Conservation (phyloP, 2,113 vertebrate species). For the Silurus asotus region DNA sequence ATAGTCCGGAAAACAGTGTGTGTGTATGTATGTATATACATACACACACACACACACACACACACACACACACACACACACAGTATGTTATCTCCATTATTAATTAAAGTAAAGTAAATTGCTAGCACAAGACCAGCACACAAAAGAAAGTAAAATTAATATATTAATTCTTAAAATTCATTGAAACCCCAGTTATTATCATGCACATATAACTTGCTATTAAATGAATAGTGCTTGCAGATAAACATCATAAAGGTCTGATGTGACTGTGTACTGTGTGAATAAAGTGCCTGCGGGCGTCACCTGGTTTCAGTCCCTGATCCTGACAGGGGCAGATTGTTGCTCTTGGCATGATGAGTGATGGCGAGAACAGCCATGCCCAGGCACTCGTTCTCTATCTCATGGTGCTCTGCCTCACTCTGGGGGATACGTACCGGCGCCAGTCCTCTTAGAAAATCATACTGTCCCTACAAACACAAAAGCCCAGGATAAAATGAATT, state of each 20-base stretch:
- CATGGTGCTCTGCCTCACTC: slow-evolving; percentile 83
- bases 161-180: background rate
- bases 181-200: background rate
- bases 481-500: background rate
- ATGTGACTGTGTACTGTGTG: background rate
- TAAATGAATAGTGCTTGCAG: background rate
- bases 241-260: background rate
- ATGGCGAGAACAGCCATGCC: slow-evolving; percentile 98
- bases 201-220: background rate
- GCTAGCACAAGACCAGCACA: background rate
- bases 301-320: slow-evolving; percentile 86
- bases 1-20: no score
- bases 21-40: no score
- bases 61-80: no score
- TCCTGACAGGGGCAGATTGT: slow-evolving; percentile 71
- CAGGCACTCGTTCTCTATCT: slow-evolving; percentile 94
- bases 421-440: slow-evolving; percentile 81
- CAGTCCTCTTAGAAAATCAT: slow-evolving; percentile 87
- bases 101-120: background rate
- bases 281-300: background rate
- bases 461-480: slow-evolving; percentile 78
- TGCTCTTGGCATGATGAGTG: slow-evolving; percentile 81
- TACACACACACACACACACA: no score
- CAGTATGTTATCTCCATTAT: no score
- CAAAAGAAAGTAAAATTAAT: background rate